These are phyloP conservation scores for Megalopta genalis DNA, from an alignment of 1,140 invertebrate species.

Conservation along the genomic window DNA sequence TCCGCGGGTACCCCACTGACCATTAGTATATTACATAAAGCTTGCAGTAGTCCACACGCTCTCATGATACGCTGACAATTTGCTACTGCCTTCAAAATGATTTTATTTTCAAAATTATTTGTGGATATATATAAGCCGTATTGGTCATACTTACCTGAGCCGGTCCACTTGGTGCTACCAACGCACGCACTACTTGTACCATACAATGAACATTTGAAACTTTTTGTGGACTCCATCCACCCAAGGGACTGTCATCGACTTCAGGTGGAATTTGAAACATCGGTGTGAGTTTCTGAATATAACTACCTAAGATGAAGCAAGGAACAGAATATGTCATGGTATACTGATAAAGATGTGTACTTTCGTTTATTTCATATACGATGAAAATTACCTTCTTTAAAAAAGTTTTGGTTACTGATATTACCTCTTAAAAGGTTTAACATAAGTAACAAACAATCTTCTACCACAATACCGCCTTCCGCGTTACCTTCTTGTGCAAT, in stretches of 20 bases:
- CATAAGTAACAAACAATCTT: conserved; percentile 98
- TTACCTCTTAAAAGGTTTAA: conserved; percentile 97
- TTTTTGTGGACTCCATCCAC: conserved; percentile 95
- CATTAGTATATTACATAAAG: conserved; percentile 95
- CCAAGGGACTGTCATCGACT: conserved; percentile 82
- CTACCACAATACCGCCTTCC: conserved; percentile 98
- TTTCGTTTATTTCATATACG: not conserved
- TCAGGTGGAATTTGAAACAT: conserved; percentile 91
- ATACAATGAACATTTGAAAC: conserved; percentile 96
- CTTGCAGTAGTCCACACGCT: conserved; percentile 89
- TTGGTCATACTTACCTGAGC: conserved; percentile 81
- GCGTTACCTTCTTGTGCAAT: conserved; percentile 94
- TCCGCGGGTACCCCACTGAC: conserved; percentile 97
- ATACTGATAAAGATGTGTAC: too few relatives aligned
- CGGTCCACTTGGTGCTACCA: conserved; percentile 94
- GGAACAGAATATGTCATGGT: not conserved
- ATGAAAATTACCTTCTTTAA: conserved; percentile 90
- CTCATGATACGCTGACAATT: conserved; percentile 95
- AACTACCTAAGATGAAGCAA: conserved; percentile 83
- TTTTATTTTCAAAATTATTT: not conserved
- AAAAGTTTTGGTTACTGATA: conserved; percentile 98
- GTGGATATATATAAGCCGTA: not conserved
- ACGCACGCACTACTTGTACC: conserved; percentile 92
- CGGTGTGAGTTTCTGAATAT: conserved; percentile 92
- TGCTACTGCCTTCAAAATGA: conserved; percentile 75